Base-by-base conservation (phyloP, 2,888 invertebrate genomes). In the Hypercompe scribonia region DNA sequence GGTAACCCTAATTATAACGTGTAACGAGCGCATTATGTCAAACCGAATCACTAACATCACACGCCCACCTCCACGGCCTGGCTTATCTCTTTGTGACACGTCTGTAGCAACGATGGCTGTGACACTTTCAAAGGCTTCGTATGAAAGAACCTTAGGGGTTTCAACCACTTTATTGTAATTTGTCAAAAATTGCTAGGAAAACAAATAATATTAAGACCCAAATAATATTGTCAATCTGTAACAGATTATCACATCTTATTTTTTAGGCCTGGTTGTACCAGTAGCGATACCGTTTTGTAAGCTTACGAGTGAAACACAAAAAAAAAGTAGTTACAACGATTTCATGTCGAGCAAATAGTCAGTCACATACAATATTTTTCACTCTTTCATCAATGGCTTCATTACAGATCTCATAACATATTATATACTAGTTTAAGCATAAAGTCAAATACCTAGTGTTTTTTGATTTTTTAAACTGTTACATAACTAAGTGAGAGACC, bases 1-100 rank as follows among this genome's bases (percentile, higher is more conserved):
- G 46, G 63, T 21, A 65, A 13, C 68, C 72, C 72, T 68, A 21
- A 0, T 3, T 39, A 33, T 84, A 75, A 84, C 84, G 83, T 83
- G 84, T 74, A 84, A 74, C 75, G 77, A 77, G 77, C 79, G 80
- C 82, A 83, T 79, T 84, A 81, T 72, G 79, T 82, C 84, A 74
- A 54, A 67, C 36, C 65, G 67, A 70, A 83, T 78, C 84, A 77
- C 72, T 34, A 34, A 46, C 76, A 33, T 73, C 73, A 73, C 76
- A 77, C 74, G 76, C 68, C 2, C 36, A 42, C 75, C 74, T 69
- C 39, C 42, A 21, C 66, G 15, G 28, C 58, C n/a, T 18, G 58
- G 34, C 64, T 2, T 8, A 8, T 36, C 36, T 8, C 36, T n/a
- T 33, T n/a, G 65, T 15, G 24, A 13, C 28, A 13, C 31, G 36